Evolutionary conservation across 2,888 invertebrate genomes (phyloP), one percentile per base, ranked within the genome.

Genomic region (Spodoptera littoralis): DNA sequence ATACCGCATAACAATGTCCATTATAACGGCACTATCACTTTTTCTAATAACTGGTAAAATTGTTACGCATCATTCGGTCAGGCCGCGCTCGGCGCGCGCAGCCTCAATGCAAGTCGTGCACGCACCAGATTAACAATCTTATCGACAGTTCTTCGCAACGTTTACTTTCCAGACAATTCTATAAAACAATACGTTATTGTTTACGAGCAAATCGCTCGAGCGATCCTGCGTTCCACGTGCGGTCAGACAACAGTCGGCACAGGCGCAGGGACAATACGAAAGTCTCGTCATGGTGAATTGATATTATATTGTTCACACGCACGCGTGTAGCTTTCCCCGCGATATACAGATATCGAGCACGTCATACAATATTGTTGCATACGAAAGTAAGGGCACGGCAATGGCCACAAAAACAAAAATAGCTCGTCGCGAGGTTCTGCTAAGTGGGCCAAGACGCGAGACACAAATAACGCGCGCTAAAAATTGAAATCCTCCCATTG

Each of bases 321-420:
- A 71, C 76, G 70, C 70, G 46, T 65, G 54, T 62, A 69, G 76
- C 81, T 79, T 84, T 83, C 82, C 59, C 82, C 69, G 60, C 76
- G 54, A 60, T 53, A 51, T 70, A 70, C 65, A 75, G 70, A 72
- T 74, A 73, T 77, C 73, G 72, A 74, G 56, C 57, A 65, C 63
- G 54, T 66, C 67, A 64, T 66, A 44, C 68, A 76, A 73, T 78
- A 68, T 67, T 70, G 59, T 51, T 70, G 70, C 66, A 62, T 69
- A 74, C 68, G 70, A 81, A 83, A 78, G 76, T 76, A 86, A 89
- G 87, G 88, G 84, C 88, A 81, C 82, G 88, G 84, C 88, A 90
- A 88, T 90, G 91, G 88, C 88, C 87, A 89, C 87, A 86, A 86
- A 82, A 84, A 77, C 83, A 85, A 80, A 91, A 91, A 90, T 92